Evolutionary conservation across 2,888 invertebrate species (phyloP), one percentile per base, ranked within the genome.

Genomic region (Sarcophaga subvicina): DNA sequence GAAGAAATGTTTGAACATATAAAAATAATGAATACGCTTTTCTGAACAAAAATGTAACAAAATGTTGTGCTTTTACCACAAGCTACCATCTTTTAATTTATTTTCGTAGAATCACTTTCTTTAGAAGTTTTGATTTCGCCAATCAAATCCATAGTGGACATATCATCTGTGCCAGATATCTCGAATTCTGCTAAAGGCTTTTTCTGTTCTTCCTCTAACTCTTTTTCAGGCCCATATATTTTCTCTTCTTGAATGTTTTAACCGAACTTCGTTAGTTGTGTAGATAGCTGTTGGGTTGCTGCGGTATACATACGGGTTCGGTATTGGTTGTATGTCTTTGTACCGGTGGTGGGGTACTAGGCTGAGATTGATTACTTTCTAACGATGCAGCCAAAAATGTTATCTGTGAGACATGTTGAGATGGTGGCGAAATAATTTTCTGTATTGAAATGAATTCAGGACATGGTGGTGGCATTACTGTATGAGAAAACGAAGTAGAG

Each of bases 401-500:
- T 72, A 90, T 90, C 72, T 89, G 90, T 70, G 90, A 89, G 14
- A 89, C 81, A 76, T 90, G 90, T 79, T 86, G 79, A 25, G 92
- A 90, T 14, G 92, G 91, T 11, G 92, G 92, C 64, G 92, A 91
- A 4, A 91, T 90, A 83, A 91, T 90, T 27, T 86, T 88, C 67
- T 75, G 82, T 69, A 86, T 88, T 69, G 80, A 90, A 88, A 89
- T 88, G 11, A 88, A 66, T 69, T 80, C 80, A 82, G 90, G 72
- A 88, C 91, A 91, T 12, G 91, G 92, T 20, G 92, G 93, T 62
- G 92, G 92, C 47, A 93, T 92, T 25, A 91, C 91, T 60, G 93
- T 92, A 79, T 93, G 93, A 17, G 92, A 92, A 20, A 92, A 92
- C 37, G 92, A 92, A 27, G 91, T 91, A 17, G 93, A 92, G n/a